Evolutionary conservation across 2,888 invertebrate species (phyloP), one percentile per base, ranked within the genome.

Genomic region (Anticlea derivata): DNA sequence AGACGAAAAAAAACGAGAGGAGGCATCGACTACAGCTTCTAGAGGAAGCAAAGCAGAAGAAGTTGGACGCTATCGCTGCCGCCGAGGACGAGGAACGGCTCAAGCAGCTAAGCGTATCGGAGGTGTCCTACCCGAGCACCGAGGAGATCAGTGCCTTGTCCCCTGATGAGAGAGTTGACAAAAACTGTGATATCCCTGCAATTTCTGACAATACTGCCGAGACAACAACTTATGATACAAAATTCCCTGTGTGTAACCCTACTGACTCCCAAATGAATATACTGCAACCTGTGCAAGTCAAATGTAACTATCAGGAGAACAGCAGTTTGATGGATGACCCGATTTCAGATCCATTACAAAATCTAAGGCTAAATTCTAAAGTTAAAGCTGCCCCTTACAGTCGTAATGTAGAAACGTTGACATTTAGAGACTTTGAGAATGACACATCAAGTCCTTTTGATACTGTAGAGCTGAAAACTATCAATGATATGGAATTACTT

Each of bases 371-470:
- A 61, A 78, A 65, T 61, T 62, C 74, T n/a, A 86, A 80, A 70
- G 69, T 86, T 35, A 66, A 74, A 26, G 83, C 75, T 61, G 67
- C 80, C 27, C 72, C 78, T 29, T 83, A 82, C 33, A 80, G 78
- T 58, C 73, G 66, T 47, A 89, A 90, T 62, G 75, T 90, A 55
- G 89, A 91, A 24, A 83, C 78, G 37, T 65, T 91, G 56, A 91
- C 90, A 12, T 89, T 93, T 73, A 95, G 94, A 58, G 97, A 98
- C 80, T 98, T 98, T 89, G 98, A 98, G 82, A 94, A 95, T 75
- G 97, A 97, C 75, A 96, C 96, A 39, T 96, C 96, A 44, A 97
- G 96, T 78, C 98, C 98, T 0, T 98, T 98, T 86, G 98, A 98
- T 87, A 97, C 96, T 86, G 94, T 97, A 83, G 97, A 97, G 85